Conservation (phyloP, 2,888 invertebrate species). For the Conomelus anceps region DNA sequence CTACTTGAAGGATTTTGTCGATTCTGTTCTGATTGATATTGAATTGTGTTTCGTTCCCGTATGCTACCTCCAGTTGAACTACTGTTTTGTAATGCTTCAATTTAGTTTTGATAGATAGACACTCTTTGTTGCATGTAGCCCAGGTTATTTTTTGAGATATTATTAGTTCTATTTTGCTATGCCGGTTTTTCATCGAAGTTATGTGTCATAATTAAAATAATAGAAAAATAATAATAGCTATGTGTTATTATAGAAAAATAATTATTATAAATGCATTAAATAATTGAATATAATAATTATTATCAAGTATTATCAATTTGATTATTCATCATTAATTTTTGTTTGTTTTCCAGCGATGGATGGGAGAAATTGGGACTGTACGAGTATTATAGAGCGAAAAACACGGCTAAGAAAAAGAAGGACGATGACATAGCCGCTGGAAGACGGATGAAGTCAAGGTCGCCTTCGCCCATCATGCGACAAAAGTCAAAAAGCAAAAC, state of each 20-base stretch:
- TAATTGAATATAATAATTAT: no score
- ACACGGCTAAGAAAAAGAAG: constrained; percentile 79
- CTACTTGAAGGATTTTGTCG: no score
- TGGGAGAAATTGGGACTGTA: constrained; percentile 98
- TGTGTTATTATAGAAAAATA: neutral
- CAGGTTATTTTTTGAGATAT: no score
- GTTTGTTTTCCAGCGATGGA: constrained; percentile 57
- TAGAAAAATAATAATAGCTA: neutral
- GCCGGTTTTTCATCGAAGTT: no score
- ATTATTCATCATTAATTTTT: constrained; percentile 2
- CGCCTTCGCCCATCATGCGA: constrained; percentile 74
- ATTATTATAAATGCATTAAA: neutral
- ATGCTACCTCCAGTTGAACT: no score
- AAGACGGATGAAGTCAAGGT: constrained; percentile 59
- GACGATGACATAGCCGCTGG: constrained; percentile 74
- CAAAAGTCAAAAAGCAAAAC: constrained; percentile 64
- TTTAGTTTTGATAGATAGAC: no score
- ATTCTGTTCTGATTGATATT: no score
- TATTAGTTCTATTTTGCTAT: no score
- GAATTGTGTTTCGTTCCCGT: no score
- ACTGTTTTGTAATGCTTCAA: no score
- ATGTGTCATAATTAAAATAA: no score
- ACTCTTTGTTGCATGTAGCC: no score
- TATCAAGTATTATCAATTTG: neutral
- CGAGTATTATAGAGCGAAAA: constrained; percentile 96